Evolutionary conservation across 2,888 invertebrate species (phyloP).

Genomic region (Timema podura): DNA sequence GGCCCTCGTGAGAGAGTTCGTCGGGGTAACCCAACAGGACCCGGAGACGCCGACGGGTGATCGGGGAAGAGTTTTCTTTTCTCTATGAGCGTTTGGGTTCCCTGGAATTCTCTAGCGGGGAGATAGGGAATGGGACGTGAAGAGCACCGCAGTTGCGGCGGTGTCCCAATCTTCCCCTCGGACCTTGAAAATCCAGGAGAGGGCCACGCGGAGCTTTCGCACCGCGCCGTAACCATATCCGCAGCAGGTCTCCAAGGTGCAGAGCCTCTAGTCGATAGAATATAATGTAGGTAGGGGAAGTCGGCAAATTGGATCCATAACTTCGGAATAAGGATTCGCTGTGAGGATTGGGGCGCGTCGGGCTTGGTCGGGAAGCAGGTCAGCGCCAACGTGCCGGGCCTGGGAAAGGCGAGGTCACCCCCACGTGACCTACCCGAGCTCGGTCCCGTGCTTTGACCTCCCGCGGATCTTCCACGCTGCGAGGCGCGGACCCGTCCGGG

Average conservation of each 20-base stretch:
- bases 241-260: constrained; percentile 73
- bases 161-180: constrained; percentile 48
- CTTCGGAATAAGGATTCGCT: constrained; percentile 70
- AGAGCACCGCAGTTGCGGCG: constrained; percentile 49
- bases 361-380: constrained; percentile 52
- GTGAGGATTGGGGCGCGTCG: constrained; percentile 61
- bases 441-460: too few species aligned
- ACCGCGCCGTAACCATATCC: constrained; percentile 64
- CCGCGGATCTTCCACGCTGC: too few species aligned
- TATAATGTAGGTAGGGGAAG: constrained; percentile 66
- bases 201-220: constrained; percentile 43
- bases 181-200: constrained; percentile 47
- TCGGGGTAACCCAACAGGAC: constrained; percentile 51
- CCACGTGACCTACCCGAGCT: too few species aligned
- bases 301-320: constrained; percentile 63
- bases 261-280: constrained; percentile 63
- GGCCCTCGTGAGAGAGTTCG: constrained; percentile 46
- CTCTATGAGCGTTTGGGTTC: constrained; percentile 52
- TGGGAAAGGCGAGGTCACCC: too few species aligned
- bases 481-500: too few species aligned
- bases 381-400: constrained; percentile 16
- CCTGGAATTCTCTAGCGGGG: constrained; percentile 52
- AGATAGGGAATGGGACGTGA: constrained; percentile 48
- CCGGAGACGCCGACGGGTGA: constrained; percentile 55
- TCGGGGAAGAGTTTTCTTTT: constrained; percentile 52